These are phyloP conservation scores for Mesorhabditis sp. DNA, from an alignment of 2,888 invertebrate species.

Conservation along the genomic window DNA sequence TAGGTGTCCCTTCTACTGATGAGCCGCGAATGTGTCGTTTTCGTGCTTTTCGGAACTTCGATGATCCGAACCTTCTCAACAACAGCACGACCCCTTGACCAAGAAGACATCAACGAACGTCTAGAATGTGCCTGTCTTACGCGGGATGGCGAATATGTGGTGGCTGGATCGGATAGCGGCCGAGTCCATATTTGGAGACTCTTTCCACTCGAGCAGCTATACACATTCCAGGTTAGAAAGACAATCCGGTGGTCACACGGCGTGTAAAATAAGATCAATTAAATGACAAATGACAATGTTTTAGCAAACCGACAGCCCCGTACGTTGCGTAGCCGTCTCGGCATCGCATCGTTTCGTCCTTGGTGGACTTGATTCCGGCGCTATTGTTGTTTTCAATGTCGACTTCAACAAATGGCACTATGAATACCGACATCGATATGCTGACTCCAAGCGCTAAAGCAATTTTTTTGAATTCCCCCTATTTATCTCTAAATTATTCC, in stretches of 20 bases:
- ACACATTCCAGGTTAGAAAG: slow-evolving; percentile 87
- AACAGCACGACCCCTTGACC: slow-evolving; percentile 42
- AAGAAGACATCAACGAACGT: slow-evolving; percentile 27
- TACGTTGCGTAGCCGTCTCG: slow-evolving; percentile 79
- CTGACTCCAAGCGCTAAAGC: not conserved
- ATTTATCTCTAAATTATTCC: too few relatives aligned
- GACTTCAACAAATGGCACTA: slow-evolving; percentile 80
- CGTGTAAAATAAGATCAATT: not conserved
- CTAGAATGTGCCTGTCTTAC: slow-evolving; percentile 32
- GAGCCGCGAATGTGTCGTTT: slow-evolving; percentile 91
- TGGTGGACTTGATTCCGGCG: slow-evolving; percentile 93
- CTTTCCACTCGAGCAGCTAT: slow-evolving; percentile 89
- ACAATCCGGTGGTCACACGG: not conserved
- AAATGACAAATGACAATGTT: slow-evolving; percentile 13
- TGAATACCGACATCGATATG: slow-evolving; percentile 29
- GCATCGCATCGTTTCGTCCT: slow-evolving; percentile 97
- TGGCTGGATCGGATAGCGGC: slow-evolving; percentile 93
- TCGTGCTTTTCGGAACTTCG: slow-evolving; percentile 73
- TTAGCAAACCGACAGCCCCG: slow-evolving; percentile 48
- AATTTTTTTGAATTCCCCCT: not conserved
- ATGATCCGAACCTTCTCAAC: slow-evolving; percentile 45
- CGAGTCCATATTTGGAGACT: slow-evolving; percentile 97
- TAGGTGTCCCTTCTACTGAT: slow-evolving; percentile 60
- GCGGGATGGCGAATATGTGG: slow-evolving; percentile 86
- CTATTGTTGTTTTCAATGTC: slow-evolving; percentile 96